Evolutionary conservation across 2,113 vertebrate species (phyloP), one percentile per base, ranked within the genome.

Genomic region (Alligator sinensis): DNA sequence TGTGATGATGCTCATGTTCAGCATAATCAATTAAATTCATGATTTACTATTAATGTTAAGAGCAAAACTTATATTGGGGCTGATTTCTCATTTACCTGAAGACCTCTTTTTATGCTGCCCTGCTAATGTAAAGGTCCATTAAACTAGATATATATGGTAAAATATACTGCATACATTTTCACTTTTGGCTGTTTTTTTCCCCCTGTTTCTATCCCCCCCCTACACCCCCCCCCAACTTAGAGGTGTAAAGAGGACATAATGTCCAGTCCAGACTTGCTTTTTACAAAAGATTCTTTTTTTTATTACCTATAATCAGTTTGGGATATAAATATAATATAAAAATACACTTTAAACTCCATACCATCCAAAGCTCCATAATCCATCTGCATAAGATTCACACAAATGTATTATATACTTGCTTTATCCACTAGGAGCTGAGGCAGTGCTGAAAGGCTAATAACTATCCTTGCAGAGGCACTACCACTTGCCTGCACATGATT

Each of bases 351-450:
- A 57, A 91, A 79, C 57, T 11, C 4, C 77, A 72, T 72, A 72
- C 68, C 77, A 85, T 78, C 0, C 66, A 24, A 34, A 5, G 17
- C 2, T 54, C 28, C 76, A 57, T 59, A 21, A 15, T 63, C n/a
- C 54, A 10, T 25, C 47, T 85, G 63, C 24, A 3, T 75, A 76
- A 55, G 0, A 0, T 85, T 12, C 38, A 22, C 1, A 2, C 58
- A 27, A 89, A 89, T 54, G 19, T 38, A 22, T 79, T 86, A 60
- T 12, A 92, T 72, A 64, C 80, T n/a, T 60, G 0, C 68, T 38
- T 34, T 82, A 24, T 27, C 28, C 77, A 82, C 82, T 61, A 74
- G 72, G 24, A 84, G 61, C 5, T 88, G 55, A 80, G 78, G 14
- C 58, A 93, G 8, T 1, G 0, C 87, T 92, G n/a, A 3, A 62